These are phyloP conservation scores for Monomorium pharaonis DNA, from an alignment of 1,140 invertebrate genomes.

Conservation along the genomic window DNA sequence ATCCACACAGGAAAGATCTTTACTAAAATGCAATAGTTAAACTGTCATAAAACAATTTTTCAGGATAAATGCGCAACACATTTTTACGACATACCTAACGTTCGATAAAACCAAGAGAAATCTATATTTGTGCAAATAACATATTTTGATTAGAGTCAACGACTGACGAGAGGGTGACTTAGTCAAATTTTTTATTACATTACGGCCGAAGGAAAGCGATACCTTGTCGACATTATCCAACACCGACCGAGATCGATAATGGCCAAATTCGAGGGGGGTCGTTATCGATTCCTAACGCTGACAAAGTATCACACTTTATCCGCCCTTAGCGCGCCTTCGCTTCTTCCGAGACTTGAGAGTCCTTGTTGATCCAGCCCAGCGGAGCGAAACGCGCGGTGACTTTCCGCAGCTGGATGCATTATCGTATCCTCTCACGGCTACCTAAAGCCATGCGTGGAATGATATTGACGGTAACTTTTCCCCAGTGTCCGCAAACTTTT, in stretches of 20 bases:
- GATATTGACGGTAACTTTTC: conserved; percentile 49
- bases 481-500: conserved; percentile 39
- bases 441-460: conserved; percentile 33
- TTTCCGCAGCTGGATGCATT: conserved; percentile 36
- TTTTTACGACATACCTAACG: not conserved
- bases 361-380: conserved; percentile 12
- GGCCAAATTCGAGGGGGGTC: conserved; percentile 1
- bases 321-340: not conserved
- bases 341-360: conserved; percentile 9
- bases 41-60: not conserved
- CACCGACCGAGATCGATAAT: conserved; percentile 19
- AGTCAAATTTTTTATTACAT: conserved; percentile 41
- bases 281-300: conserved; percentile 42
- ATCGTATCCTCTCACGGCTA: conserved; percentile 23
- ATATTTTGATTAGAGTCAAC: not conserved
- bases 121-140: not conserved
- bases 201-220: not conserved
- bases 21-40: not conserved
- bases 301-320: conserved; percentile 40
- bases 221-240: conserved; percentile 7
- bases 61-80: not conserved
- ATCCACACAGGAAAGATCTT: not conserved
- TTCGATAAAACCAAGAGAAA: not conserved
- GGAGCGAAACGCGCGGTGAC: conserved; percentile 14
- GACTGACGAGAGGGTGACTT: not conserved